phyloP scores from a whole-genome alignment of 2,113 vertebrate species.

The Orientallactaga bullata region DNA sequence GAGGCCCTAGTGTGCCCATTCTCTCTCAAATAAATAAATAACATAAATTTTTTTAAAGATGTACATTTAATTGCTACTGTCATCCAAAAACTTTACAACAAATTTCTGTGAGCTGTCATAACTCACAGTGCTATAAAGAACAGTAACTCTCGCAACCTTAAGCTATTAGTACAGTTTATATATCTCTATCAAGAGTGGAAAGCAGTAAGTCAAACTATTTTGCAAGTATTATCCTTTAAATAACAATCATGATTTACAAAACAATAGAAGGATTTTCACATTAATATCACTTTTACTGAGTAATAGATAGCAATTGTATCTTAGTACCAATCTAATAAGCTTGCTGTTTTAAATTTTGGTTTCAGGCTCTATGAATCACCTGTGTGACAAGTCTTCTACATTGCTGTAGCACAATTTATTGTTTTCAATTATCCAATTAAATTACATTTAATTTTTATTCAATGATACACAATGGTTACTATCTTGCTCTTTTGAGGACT shows the following conservation, averaged over 20 bases:
- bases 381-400: background rate
- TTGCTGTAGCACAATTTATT: conserved; percentile 22
- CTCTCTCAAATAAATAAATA: no score
- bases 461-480: background rate
- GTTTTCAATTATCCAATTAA: conserved; percentile 54
- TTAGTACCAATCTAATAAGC: conserved; percentile 55
- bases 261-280: conserved; percentile 9
- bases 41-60: conserved; percentile 47
- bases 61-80: background rate
- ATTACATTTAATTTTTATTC: background rate
- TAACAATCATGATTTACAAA: conserved; percentile 49
- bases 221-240: background rate
- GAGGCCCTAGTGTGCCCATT: no score
- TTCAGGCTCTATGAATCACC: conserved; percentile 15
- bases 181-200: background rate
- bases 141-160: background rate
- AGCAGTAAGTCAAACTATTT: conserved; percentile 56
- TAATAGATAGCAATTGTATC: conserved; percentile 51
- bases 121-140: background rate
- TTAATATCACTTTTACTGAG: conserved; percentile 58
- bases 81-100: background rate
- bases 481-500: conserved; percentile 18
- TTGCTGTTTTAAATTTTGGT: conserved; percentile 36
- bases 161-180: background rate
- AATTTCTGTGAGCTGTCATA: background rate